A percentile compares a stretch with the other conserved stretches of the same genome.
Conservation (phyloP, 1,140 invertebrate species). For the Mycetomoellerius zeteki region DNA sequence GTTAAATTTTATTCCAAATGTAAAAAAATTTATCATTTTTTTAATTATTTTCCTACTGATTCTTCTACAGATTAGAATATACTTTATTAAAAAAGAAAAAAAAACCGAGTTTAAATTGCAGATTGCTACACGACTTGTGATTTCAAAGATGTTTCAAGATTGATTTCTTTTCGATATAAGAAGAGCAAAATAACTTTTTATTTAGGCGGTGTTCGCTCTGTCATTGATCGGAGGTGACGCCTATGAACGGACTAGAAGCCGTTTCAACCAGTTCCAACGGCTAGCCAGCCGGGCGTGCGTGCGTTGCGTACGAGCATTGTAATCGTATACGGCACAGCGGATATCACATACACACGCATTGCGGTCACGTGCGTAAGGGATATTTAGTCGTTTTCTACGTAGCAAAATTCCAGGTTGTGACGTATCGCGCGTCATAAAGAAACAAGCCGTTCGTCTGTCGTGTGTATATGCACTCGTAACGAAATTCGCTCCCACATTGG, state of each 20-base stretch:
- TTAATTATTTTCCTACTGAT: not conserved
- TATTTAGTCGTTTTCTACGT: constrained; percentile 17
- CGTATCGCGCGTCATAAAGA: constrained; percentile 3
- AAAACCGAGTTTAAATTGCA: not conserved
- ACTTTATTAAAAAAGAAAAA: not conserved
- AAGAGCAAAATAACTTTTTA: not conserved
- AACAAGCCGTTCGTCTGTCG: not conserved
- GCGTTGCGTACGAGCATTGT: not conserved
- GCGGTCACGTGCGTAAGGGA: not conserved
- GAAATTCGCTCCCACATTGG: constrained; percentile 12
- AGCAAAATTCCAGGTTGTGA: constrained; percentile 35
- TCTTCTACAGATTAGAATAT: not conserved
- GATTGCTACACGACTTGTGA: not conserved
- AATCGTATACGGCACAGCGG: not conserved
- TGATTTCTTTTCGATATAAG: not conserved
- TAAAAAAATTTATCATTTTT: not conserved
- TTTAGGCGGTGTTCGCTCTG: not conserved
- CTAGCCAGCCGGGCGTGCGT: not conserved
- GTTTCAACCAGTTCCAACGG: not conserved
- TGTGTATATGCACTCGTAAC: not conserved
- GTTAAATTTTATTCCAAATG: not conserved
- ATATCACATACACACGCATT: not conserved
- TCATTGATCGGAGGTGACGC: constrained; percentile 16
- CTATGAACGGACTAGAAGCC: constrained; percentile 18
- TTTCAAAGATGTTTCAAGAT: not conserved